A percentile compares a stretch with the other conserved stretches of the same genome.
phyloP scores from a whole-genome alignment of 2,797 vertebrate species.

The Triplophysa bombifrons region DNA sequence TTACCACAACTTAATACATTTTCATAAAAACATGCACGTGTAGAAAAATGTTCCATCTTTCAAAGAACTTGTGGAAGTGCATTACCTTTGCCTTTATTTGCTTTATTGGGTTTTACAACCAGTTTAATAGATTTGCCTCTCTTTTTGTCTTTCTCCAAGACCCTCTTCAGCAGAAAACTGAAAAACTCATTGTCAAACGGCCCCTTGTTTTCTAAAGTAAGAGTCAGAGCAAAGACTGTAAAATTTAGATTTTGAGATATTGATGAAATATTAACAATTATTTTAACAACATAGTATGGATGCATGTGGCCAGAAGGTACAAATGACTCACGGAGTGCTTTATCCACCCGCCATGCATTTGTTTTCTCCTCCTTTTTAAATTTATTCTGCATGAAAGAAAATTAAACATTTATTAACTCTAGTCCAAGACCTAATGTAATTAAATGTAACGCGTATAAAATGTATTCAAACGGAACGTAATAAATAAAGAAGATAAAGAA shows the following conservation, averaged over 20 bases:
- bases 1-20: too few relatives aligned
- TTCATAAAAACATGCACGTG: too few relatives aligned
- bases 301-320: neutral
- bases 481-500: neutral
- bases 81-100: constrained; percentile 69
- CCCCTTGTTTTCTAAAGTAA: constrained; percentile 81
- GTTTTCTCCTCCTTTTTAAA: constrained; percentile 92
- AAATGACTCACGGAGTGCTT: constrained; percentile 91
- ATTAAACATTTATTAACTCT: neutral
- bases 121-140: constrained; percentile 78
- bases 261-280: neutral
- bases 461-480: neutral
- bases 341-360: constrained; percentile 94
- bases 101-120: constrained; percentile 66
- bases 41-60: constrained; percentile 61
- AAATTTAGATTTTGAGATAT: neutral
- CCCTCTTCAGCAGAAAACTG: constrained; percentile 86
- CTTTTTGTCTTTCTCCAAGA: constrained; percentile 85
- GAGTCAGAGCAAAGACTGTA: constrained; percentile 2
- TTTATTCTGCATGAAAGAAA: constrained; percentile 82
- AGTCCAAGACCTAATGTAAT: neutral
- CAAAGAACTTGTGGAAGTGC: constrained; percentile 39
- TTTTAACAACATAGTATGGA: neutral
- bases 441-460: neutral
- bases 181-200: constrained; percentile 93